Evolutionary conservation across 2,797 vertebrate species (phyloP).

Genomic region (Astyanax mexicanus): DNA sequence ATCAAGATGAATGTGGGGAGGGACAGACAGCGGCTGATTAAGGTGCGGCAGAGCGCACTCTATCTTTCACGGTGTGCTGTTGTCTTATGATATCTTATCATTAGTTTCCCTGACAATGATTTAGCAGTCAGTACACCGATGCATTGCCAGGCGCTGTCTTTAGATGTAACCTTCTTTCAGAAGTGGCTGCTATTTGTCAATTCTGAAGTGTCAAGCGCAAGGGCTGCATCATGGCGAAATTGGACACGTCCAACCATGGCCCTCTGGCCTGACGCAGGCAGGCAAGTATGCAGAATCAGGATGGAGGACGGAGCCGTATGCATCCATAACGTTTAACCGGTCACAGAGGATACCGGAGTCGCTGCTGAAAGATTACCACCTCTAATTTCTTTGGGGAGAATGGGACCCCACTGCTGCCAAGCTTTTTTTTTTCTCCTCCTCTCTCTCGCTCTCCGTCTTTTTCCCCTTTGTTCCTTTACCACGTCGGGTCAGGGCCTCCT

Average conservation of each 20-base stretch:
- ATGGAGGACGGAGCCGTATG: slow-evolving; percentile 62
- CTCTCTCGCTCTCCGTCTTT: slow-evolving; percentile 18
- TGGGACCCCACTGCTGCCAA: slow-evolving; percentile 83
- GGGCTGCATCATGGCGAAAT: slow-evolving; percentile 72
- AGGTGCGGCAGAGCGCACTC: slow-evolving; percentile 74
- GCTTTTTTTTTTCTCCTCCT: slow-evolving; percentile 62
- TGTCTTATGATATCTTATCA: slow-evolving; percentile 84
- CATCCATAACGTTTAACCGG: slow-evolving; percentile 81
- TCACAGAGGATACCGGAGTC: slow-evolving; percentile 78
- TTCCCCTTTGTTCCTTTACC: slow-evolving; percentile 45
- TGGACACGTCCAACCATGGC: slow-evolving; percentile 73
- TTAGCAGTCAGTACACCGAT: slow-evolving; percentile 79
- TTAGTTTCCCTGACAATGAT: slow-evolving; percentile 87
- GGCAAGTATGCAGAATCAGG: slow-evolving; percentile 68
- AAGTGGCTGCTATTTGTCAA: slow-evolving; percentile 79
- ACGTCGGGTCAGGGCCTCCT: slow-evolving; percentile 78
- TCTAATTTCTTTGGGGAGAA: slow-evolving; percentile 87
- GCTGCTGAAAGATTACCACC: slow-evolving; percentile 82
- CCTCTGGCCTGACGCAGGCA: slow-evolving; percentile 66
- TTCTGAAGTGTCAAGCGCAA: slow-evolving; percentile 74
- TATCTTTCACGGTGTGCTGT: slow-evolving; percentile 75
- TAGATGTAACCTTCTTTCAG: slow-evolving; percentile 85
- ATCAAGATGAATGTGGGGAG: slow-evolving; percentile 83
- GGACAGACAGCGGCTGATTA: slow-evolving; percentile 78
- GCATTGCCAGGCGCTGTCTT: slow-evolving; percentile 81